phyloP scores from a whole-genome alignment of 2,888 invertebrate genomes.

The Eutolmus rufibarbis region DNA sequence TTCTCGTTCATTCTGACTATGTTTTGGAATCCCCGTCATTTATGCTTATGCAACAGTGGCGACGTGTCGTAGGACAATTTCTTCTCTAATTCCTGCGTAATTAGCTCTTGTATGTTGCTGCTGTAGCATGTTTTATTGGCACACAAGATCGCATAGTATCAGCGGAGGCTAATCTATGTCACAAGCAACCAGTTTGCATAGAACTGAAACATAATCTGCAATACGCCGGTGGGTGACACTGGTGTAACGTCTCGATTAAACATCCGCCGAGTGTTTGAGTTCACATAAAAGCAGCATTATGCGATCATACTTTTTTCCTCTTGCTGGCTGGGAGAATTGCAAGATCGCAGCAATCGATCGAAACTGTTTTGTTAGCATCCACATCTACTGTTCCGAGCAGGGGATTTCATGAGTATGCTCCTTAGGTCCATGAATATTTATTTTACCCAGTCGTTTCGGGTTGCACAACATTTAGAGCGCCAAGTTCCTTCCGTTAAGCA shows the following conservation, averaged over 20 bases:
- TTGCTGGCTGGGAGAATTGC: background rate
- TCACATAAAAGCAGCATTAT: background rate
- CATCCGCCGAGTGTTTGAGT: background rate
- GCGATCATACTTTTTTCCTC: background rate
- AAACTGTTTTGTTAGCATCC: background rate
- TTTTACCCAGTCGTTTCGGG: background rate
- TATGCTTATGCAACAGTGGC: background rate
- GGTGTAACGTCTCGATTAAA: background rate
- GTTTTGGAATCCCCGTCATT: background rate
- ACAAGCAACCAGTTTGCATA: background rate
- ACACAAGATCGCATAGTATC: background rate
- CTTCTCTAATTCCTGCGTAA: background rate
- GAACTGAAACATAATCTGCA: background rate
- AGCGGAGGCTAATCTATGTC: background rate
- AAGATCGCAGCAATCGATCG: background rate
- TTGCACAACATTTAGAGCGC: background rate
- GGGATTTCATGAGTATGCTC: background rate
- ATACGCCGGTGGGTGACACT: background rate
- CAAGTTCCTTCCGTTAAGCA: background rate
- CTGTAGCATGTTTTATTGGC: background rate
- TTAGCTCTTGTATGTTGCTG: background rate
- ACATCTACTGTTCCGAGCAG: background rate
- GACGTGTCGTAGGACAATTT: background rate
- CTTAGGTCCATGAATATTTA: background rate
- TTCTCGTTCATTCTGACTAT: background rate